Evolutionary conservation across 2,113 vertebrate genomes (phyloP).

Genomic region (Pygoscelis antarcticus): DNA sequence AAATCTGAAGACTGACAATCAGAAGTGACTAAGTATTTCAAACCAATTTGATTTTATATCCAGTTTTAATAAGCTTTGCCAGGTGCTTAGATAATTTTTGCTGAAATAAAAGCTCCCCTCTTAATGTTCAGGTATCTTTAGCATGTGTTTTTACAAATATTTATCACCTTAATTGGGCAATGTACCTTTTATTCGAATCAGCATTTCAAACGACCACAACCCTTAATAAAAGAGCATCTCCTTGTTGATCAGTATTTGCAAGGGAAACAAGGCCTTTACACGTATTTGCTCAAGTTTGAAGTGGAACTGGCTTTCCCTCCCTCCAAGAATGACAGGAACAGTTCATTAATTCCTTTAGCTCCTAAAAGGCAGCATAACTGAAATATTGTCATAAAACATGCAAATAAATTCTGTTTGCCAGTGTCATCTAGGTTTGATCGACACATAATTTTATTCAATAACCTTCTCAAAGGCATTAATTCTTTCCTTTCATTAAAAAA

Average conservation of each 20-base stretch:
- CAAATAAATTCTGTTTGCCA: neutral
- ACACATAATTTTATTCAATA: neutral
- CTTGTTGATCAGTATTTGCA: neutral
- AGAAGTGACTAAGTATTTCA: neutral
- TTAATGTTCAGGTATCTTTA: neutral
- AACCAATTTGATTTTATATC: neutral
- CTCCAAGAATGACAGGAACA: neutral
- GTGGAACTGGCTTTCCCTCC: neutral
- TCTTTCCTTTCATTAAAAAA: neutral
- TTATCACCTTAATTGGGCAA: neutral
- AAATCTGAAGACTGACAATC: neutral
- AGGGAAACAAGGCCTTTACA: neutral
- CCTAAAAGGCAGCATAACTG: neutral
- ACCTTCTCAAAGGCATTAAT: neutral
- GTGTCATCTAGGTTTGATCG: neutral
- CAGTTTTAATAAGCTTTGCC: neutral
- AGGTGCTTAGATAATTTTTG: neutral
- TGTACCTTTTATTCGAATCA: neutral
- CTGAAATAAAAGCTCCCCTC: neutral
- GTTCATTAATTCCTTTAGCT: neutral
- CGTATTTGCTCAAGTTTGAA: neutral
- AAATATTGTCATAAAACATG: neutral
- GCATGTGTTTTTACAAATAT: neutral
- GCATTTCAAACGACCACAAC: neutral
- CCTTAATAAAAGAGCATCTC: neutral